Conservation (phyloP, 2,888 invertebrate genomes). For the Monochamus alternatus region DNA sequence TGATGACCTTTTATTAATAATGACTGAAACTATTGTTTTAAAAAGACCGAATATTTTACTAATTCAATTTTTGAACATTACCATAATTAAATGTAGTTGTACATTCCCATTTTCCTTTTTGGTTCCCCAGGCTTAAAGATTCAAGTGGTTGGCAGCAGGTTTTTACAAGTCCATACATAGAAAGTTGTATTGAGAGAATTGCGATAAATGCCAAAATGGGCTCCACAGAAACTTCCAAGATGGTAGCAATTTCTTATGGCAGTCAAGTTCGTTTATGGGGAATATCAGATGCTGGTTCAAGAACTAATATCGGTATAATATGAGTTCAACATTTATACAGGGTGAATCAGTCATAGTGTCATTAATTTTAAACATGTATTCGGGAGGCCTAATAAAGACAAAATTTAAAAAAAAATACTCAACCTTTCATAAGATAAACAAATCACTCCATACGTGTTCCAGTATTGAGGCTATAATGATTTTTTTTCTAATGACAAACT, state of each 20-base stretch:
- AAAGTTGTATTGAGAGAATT: conserved; percentile 90
- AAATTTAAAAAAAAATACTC: too few relatives aligned
- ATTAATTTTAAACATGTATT: too few relatives aligned
- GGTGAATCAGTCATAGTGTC: too few relatives aligned
- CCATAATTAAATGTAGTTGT: background rate
- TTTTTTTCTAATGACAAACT: too few relatives aligned
- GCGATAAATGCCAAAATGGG: conserved; percentile 87
- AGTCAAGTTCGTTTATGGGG: conserved; percentile 86
- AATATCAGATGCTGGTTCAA: conserved; percentile 83
- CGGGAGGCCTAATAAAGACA: too few relatives aligned
- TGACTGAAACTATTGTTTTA: too few relatives aligned
- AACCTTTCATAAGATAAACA: too few relatives aligned
- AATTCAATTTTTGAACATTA: too few relatives aligned
- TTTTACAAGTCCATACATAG: conserved; percentile 94
- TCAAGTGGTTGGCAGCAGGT: conserved; percentile 97
- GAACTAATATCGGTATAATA: conserved; percentile 79
- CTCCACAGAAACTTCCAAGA: conserved; percentile 78
- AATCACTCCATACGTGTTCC: too few relatives aligned
- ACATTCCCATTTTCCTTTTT: background rate
- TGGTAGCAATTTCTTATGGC: conserved; percentile 88
- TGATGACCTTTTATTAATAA: too few relatives aligned
- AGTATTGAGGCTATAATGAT: too few relatives aligned
- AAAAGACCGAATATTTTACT: too few relatives aligned
- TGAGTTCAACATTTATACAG: background rate
- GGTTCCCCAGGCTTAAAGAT: conserved; percentile 84